A percentile compares a stretch with the other conserved stretches of the same genome.
phyloP scores from a whole-genome alignment of 2,113 vertebrate species.

The Telmatochromis sp. region DNA sequence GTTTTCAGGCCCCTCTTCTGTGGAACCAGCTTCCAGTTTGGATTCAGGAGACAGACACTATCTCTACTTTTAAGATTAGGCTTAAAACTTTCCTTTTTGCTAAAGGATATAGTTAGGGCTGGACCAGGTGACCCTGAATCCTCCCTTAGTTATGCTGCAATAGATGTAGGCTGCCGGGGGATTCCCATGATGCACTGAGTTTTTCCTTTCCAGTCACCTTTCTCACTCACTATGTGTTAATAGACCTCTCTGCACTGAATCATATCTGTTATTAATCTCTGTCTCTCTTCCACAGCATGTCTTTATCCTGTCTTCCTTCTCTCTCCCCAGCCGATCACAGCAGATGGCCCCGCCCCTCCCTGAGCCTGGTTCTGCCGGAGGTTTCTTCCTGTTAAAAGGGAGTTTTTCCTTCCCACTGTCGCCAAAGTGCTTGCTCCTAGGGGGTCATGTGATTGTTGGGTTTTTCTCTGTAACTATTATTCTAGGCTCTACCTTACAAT shows the following conservation, averaged over 20 bases:
- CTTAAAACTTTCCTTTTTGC: too few relatives aligned
- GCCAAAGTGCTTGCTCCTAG: fast-evolving
- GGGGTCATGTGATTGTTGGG: background rate
- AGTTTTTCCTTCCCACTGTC: background rate
- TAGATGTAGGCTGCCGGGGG: too few relatives aligned
- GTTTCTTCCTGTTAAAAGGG: background rate
- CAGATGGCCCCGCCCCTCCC: background rate
- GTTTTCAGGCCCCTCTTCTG: too few relatives aligned
- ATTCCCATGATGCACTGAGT: fast-evolving
- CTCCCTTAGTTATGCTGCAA: too few relatives aligned
- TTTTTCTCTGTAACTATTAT: background rate
- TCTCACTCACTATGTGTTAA: fast-evolving
- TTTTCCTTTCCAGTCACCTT: fast-evolving
- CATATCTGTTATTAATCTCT: fast-evolving
- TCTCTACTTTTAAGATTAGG: too few relatives aligned
- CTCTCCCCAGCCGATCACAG: fast-evolving
- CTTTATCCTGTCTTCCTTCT: background rate
- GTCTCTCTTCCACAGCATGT: background rate
- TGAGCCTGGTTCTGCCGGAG: fast-evolving
- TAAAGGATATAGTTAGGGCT: too few relatives aligned
- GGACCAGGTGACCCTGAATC: too few relatives aligned
- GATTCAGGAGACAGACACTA: too few relatives aligned
- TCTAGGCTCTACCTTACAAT: fast-evolving
- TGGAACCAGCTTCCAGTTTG: too few relatives aligned
- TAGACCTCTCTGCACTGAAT: fast-evolving